Base-by-base conservation (phyloP, 2,888 invertebrate genomes). In the Perithous albicinctus region DNA sequence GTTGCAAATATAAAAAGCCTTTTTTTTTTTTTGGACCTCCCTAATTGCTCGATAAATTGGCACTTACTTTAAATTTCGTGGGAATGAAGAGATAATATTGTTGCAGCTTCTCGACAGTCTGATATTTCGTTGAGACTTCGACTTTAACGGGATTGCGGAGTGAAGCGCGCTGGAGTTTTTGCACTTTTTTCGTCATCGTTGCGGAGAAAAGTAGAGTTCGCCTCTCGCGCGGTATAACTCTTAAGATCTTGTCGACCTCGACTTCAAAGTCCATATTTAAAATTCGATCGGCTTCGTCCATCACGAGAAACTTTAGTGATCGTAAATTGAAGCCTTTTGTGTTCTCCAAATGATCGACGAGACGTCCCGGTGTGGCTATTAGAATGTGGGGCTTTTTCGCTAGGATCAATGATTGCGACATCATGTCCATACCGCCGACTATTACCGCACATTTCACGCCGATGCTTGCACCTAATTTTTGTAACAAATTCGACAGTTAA, bases 261-360 rank as follows among this genome's bases (percentile, higher is more conserved):
- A 97, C 96, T 93, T 99, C 99, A 91, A 99, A 99, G 91, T 99
- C 99, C 98, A 99, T 98, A 92, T 99, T 99, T 2, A 99, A 94
- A 86, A 99, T 99, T 85, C 99, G 95, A 93, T 99, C 99, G 0
- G 99, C 99, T 95, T 99, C 99, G 88, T 99, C 99, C 98, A 99
- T 98, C 0, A 99, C 98, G 93, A 99, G 93, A 93, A 95, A 98
- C 93, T 99, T 98, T 0, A 99, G 93, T 0, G 97, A 95, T 87
- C 96, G 96, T 35, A 99, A 93, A 93, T 96, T 98, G 91, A 99
- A 99, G 23, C 99, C 99, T 93, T 99, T 99, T 0, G 99, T 99
- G 90, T 99, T 99, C 92, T 99, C 98, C 67, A 99, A 94, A 93
- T 99, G 99, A 93, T 99, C 99, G 0, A 99, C 96, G 61, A 99